These are phyloP conservation scores for Neosilurus mollespiculum DNA, from an alignment of 2,797 vertebrate genomes.

Conservation along the genomic window DNA sequence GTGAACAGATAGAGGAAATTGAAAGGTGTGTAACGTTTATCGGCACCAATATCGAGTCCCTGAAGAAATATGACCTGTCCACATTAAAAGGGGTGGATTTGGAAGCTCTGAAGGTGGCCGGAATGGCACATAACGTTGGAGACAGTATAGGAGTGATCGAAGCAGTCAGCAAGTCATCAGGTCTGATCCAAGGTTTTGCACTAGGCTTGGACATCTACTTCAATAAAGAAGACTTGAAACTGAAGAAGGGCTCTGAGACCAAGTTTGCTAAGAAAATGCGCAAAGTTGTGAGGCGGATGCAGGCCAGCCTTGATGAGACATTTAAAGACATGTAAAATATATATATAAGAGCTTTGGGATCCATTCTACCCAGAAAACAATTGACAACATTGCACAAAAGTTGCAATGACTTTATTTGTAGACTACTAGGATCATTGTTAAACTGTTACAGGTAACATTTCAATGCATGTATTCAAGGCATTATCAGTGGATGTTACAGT, in stretches of 20 bases:
- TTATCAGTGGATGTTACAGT: too few relatives aligned
- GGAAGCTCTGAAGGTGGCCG: neutral
- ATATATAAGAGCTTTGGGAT: neutral
- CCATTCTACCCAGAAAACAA: constrained; percentile 45
- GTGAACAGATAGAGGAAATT: neutral
- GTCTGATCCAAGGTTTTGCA: constrained; percentile 50
- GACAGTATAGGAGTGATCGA: neutral
- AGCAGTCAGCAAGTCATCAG: constrained; percentile 14
- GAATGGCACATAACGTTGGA: neutral
- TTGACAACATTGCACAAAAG: constrained; percentile 30
- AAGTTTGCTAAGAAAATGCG: constrained; percentile 47
- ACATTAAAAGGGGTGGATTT: neutral
- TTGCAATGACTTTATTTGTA: neutral
- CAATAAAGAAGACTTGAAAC: constrained; percentile 34
- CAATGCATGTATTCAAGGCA: too few relatives aligned
- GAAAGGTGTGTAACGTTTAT: constrained; percentile 31
- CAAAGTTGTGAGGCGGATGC: neutral
- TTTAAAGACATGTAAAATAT: neutral
- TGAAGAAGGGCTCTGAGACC: constrained; percentile 49
- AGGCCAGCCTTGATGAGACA: constrained; percentile 1
- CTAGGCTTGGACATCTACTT: constrained; percentile 51
- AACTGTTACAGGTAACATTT: too few relatives aligned
- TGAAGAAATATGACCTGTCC: constrained; percentile 36
- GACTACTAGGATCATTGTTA: too few relatives aligned
- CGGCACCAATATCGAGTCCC: neutral